phyloP scores from a whole-genome alignment of 2,888 invertebrate genomes.

The Drosophila borealis region DNA sequence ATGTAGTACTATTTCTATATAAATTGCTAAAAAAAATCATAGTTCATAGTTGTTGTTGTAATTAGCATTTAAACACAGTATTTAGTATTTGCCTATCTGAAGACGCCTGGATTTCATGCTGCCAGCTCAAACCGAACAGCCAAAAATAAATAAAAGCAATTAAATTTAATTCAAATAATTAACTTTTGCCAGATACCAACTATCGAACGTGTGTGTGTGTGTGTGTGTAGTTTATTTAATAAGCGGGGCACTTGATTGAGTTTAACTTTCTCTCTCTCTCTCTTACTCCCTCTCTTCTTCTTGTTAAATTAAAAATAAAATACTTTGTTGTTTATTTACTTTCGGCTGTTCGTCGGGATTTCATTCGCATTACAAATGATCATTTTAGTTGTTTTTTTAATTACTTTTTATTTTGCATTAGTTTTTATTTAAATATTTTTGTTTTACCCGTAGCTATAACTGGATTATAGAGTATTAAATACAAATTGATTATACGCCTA shows the following conservation, averaged over 20 bases:
- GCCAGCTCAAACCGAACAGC: conserved; percentile 41
- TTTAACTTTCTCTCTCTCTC: conserved; percentile 13
- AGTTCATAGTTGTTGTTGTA: conserved; percentile 29
- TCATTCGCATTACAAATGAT: conserved; percentile 30
- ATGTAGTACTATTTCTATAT: conserved; percentile 47
- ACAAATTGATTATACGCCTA: conserved; percentile 54
- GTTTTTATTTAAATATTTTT: conserved; percentile 41
- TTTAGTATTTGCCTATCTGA: conserved; percentile 58
- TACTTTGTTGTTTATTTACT: conserved; percentile 31
- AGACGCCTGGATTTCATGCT: conserved; percentile 65
- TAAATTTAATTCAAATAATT: not conserved
- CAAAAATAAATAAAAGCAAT: conserved; percentile 56
- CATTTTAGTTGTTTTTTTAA: conserved; percentile 8
- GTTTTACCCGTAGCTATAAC: conserved; percentile 72
- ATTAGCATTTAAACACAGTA: conserved; percentile 61
- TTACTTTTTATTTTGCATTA: conserved; percentile 4
- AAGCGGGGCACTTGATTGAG: conserved; percentile 69
- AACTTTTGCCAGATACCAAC: conserved; percentile 33
- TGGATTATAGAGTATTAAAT: conserved; percentile 61
- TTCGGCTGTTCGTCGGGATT: conserved; percentile 49
- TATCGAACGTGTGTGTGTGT: conserved; percentile 41
- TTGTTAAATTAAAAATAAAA: conserved; percentile 29
- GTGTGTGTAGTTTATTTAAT: conserved; percentile 23
- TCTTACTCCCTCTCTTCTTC: not conserved
- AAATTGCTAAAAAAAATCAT: conserved; percentile 74